phyloP scores from a whole-genome alignment of 2,113 vertebrate species.

The Microtus richardsoni region DNA sequence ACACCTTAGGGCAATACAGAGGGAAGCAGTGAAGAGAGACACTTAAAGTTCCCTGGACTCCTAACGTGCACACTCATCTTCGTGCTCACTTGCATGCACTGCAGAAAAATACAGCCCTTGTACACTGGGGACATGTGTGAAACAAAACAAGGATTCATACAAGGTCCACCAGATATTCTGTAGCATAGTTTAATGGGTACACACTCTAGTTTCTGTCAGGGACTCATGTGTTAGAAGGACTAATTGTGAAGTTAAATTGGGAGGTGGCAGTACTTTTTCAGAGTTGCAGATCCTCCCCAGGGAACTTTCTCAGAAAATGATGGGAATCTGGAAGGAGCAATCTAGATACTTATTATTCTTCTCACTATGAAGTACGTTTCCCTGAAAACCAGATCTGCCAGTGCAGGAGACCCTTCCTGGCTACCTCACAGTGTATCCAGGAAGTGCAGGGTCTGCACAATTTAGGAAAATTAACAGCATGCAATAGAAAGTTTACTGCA shows the following conservation, averaged over 20 bases:
- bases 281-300: too few species aligned
- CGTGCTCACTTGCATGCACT: too few species aligned
- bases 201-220: background rate
- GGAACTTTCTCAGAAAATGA: background rate
- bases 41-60: background rate
- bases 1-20: background rate
- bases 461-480: slow-evolving; percentile 63
- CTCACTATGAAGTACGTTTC: background rate
- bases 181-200: background rate
- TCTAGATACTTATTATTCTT: background rate
- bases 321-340: background rate
- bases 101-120: too few species aligned
- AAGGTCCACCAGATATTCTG: background rate
- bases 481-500: slow-evolving; percentile 36
- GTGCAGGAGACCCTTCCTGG: background rate
- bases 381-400: background rate
- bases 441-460: slow-evolving; percentile 57
- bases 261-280: background rate
- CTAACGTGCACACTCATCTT: background rate
- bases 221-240: background rate
- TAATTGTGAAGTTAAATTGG: background rate
- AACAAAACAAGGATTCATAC: background rate
- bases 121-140: background rate
- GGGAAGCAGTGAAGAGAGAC: background rate
- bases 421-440: background rate